A percentile compares a stretch with the other conserved stretches of the same genome.
Evolutionary conservation across 2,797 vertebrate species (phyloP).

Genomic region (Furcifer pardalis): DNA sequence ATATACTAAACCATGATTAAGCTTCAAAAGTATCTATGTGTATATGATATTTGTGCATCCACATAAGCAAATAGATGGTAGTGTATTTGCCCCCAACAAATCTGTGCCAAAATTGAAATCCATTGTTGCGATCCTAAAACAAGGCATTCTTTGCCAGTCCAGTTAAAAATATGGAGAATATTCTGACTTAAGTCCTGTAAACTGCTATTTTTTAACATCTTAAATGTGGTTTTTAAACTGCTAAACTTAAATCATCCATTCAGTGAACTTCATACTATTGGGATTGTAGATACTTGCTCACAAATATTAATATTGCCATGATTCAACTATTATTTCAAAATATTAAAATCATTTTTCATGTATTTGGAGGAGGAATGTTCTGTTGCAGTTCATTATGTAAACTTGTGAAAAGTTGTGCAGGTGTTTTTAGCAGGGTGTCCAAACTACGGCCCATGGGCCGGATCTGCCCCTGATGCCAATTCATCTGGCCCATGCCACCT

Average conservation of each 20-base stretch:
- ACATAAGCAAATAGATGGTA: not conserved
- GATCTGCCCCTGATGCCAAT: too few relatives aligned
- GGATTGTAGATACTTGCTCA: not conserved
- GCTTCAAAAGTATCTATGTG: not conserved
- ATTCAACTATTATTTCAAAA: not conserved
- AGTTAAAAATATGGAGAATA: not conserved
- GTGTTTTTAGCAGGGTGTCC: too few relatives aligned
- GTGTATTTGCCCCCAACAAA: not conserved
- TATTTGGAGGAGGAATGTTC: too few relatives aligned
- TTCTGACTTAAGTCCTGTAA: not conserved
- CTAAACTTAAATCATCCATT: not conserved
- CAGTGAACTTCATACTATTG: not conserved
- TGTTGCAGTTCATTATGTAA: not conserved
- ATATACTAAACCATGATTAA: not conserved
- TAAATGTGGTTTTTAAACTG: not conserved
- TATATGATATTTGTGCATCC: not conserved
- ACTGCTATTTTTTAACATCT: not conserved
- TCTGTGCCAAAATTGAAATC: not conserved
- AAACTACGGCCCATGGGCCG: too few relatives aligned
- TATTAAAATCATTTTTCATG: not conserved
- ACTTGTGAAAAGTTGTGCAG: constrained; percentile 1
- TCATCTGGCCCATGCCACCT: too few relatives aligned
- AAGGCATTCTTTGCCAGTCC: not conserved
- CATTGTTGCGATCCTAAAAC: not conserved
- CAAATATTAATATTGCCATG: not conserved